Evolutionary conservation across 2,888 invertebrate species (phyloP).

Genomic region (Aleiodes testaceus): DNA sequence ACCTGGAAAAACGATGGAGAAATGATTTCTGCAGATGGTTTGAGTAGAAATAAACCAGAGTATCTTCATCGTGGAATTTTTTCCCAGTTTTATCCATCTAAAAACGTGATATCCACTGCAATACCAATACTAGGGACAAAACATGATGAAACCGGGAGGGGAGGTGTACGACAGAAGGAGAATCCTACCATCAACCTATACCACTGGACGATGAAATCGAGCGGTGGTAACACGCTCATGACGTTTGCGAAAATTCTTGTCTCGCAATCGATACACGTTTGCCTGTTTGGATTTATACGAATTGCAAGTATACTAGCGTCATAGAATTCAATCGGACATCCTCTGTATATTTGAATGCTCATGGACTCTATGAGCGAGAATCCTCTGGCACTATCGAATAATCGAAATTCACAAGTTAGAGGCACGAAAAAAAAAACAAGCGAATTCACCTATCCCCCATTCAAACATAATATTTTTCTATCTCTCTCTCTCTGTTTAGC

Average conservation of each 20-base stretch:
- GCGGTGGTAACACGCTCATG: constrained; percentile 46
- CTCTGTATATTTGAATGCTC: constrained; percentile 35
- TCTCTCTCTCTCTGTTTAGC: constrained; percentile 18
- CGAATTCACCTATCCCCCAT: background rate
- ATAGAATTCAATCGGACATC: constrained; percentile 52
- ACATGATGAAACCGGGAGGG: background rate
- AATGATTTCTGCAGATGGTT: background rate
- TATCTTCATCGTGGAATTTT: constrained; percentile 20
- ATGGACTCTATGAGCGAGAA: constrained; percentile 43
- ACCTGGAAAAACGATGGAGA: background rate
- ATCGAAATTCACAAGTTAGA: constrained; percentile 48
- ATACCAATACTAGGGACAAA: background rate
- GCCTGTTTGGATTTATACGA: constrained; percentile 37
- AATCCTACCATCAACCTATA: constrained; percentile 18
- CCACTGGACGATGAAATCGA: constrained; percentile 46
- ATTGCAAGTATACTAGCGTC: constrained; percentile 41
- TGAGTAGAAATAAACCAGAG: constrained; percentile 15
- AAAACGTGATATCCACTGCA: constrained; percentile 40
- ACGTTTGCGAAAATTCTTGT: constrained; percentile 50
- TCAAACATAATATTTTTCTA: constrained; percentile 18
- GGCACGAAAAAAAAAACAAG: background rate
- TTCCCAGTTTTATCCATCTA: constrained; percentile 40
- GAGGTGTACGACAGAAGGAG: no score
- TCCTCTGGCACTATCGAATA: constrained; percentile 48
- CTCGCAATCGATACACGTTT: constrained; percentile 42